Evolutionary conservation across 2,888 invertebrate genomes (phyloP).

Genomic region (Acronicta psi): DNA sequence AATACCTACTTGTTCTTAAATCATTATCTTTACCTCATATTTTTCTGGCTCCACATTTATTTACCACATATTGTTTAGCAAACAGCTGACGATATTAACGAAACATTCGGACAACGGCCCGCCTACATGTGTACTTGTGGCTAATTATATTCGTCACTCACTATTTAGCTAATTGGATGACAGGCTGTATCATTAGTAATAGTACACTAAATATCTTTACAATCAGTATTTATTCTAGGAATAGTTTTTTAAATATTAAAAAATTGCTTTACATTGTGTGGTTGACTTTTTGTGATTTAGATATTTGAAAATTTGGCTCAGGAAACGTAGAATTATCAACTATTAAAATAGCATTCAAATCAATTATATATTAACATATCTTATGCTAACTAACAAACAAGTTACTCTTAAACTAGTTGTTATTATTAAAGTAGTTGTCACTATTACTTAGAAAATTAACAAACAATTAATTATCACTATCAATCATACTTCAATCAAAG

Average conservation of each 20-base stretch:
- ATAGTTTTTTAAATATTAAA: neutral
- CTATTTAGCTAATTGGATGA: conserved; percentile 58
- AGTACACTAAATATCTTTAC: conserved; percentile 41
- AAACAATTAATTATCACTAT: neutral
- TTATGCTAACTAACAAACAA: too few relatives aligned
- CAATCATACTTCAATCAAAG: conserved; percentile 1
- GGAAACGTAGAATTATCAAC: too few relatives aligned
- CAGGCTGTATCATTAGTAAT: conserved; percentile 47
- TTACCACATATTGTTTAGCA: conserved; percentile 45
- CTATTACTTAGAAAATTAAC: too few relatives aligned
- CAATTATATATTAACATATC: too few relatives aligned
- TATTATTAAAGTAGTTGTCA: too few relatives aligned
- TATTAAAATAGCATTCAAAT: too few relatives aligned
- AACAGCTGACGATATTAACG: conserved; percentile 29
- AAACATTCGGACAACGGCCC: conserved; percentile 37
- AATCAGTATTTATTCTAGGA: conserved; percentile 30
- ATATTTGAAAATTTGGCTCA: too few relatives aligned
- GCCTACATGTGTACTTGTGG: conserved; percentile 40
- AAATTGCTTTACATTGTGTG: neutral
- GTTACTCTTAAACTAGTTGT: too few relatives aligned
- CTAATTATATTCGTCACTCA: conserved; percentile 54
- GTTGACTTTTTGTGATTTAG: neutral
- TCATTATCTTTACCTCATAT: neutral
- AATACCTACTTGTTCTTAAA: too few relatives aligned
- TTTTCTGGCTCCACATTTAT: conserved; percentile 22